Conservation (phyloP, 2,888 invertebrate genomes). For the Incurvaria masculella region DNA sequence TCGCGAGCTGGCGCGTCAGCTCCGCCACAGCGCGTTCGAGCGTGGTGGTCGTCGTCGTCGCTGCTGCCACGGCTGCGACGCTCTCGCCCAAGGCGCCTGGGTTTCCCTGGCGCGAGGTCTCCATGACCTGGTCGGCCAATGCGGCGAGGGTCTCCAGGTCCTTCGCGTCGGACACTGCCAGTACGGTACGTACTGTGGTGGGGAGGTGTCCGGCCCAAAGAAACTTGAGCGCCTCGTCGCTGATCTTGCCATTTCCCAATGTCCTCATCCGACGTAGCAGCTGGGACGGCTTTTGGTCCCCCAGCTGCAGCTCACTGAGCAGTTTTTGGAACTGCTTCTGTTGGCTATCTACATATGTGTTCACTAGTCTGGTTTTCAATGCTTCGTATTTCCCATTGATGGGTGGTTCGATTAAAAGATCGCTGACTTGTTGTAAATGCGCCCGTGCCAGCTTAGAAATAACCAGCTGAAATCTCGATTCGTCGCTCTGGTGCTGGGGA, state of each 20-base stretch:
- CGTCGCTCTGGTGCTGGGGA: too few species aligned
- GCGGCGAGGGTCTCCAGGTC: background rate
- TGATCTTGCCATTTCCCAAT: background rate
- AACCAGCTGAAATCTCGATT: too few species aligned
- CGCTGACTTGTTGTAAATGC: too few species aligned
- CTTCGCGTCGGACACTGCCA: background rate
- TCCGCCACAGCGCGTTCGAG: background rate
- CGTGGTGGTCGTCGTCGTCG: too few species aligned
- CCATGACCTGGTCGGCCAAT: constrained; percentile 1
- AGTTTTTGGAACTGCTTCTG: constrained; percentile 5
- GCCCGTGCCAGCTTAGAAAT: too few species aligned
- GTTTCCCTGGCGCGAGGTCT: background rate
- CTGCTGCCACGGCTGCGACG: too few species aligned
- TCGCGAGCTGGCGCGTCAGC: background rate
- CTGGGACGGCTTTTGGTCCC: constrained; percentile 4
- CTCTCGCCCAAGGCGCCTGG: too few species aligned
- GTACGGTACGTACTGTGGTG: background rate
- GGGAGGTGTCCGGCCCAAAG: background rate
- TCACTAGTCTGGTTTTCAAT: too few species aligned
- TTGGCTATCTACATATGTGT: too few species aligned
- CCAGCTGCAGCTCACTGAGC: constrained; percentile 2
- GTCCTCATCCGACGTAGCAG: constrained; percentile 1
- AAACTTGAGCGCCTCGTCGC: background rate
- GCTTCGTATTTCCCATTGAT: too few species aligned
- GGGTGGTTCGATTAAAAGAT: too few species aligned